phyloP scores from a whole-genome alignment of 2,113 vertebrate genomes.

The Grus americana region DNA sequence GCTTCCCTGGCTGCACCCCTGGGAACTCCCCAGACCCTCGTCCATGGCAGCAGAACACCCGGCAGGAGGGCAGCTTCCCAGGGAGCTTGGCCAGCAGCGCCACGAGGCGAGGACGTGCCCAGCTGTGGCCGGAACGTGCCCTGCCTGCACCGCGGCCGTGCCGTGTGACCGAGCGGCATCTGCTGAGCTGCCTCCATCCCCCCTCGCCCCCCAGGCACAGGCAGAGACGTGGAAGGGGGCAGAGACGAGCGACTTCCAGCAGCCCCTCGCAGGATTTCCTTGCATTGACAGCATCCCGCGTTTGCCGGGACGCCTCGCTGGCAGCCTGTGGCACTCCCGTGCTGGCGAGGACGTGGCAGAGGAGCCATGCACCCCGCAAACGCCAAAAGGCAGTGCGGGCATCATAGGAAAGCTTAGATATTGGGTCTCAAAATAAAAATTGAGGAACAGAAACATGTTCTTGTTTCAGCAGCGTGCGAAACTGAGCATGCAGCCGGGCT shows the following conservation, averaged over 20 bases:
- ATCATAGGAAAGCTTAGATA: not conserved
- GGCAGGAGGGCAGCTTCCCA: not conserved
- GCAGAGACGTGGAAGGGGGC: not conserved
- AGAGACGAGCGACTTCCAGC: not conserved
- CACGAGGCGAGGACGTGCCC: fast-evolving
- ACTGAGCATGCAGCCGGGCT: not conserved
- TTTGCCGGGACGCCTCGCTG: not conserved
- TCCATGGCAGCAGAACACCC: not conserved
- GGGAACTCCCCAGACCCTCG: not conserved
- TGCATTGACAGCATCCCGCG: not conserved
- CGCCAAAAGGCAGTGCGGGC: not conserved
- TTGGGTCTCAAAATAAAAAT: not conserved
- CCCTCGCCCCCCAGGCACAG: fast-evolving
- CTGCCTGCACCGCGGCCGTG: not conserved
- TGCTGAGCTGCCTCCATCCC: fast-evolving
- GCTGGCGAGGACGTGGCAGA: not conserved
- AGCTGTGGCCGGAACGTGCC: fast-evolving
- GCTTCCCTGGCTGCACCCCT: not conserved
- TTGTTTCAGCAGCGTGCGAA: not conserved
- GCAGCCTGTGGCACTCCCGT: not conserved
- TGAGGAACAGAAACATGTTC: conserved; percentile 55
- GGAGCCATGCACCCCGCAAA: fast-evolving
- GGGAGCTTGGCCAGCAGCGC: not conserved
- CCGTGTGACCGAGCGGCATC: not conserved
- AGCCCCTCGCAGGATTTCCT: not conserved